Evolutionary conservation across 2,888 invertebrate genomes (phyloP).

Genomic region (Ferrisia virgata): DNA sequence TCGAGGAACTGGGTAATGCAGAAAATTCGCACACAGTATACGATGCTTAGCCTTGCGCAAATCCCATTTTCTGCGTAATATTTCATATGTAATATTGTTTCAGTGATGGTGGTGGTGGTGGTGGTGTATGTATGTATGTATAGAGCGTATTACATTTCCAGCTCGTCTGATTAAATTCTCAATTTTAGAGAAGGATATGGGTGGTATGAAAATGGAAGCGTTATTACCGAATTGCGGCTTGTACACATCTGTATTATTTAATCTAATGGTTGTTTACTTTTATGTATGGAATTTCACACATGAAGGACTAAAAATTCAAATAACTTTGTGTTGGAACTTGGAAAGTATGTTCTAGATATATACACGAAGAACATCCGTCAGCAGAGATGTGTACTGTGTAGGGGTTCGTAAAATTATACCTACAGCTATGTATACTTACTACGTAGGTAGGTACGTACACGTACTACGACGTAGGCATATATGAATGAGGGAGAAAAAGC

Average conservation of each 20-base stretch:
- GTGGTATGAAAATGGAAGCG: neutral
- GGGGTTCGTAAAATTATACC: too few species aligned
- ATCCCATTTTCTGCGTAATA: neutral
- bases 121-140: neutral
- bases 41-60: neutral
- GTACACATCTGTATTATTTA: neutral
- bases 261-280: neutral
- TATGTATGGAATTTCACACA: neutral
- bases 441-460: too few species aligned
- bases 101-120: neutral
- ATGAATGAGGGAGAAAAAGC: too few species aligned
- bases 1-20: neutral
- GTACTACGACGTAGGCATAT: too few species aligned
- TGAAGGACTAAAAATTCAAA: neutral
- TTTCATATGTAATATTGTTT: neutral
- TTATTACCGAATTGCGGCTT: neutral
- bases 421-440: too few species aligned
- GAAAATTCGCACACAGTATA: neutral
- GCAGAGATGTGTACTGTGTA: too few species aligned
- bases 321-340: neutral
- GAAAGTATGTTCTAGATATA: too few species aligned
- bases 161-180: constrained; percentile 1
- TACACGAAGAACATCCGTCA: too few species aligned
- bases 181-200: neutral
- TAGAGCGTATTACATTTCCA: neutral